Evolutionary conservation across 2,797 vertebrate species (phyloP), one percentile per base, ranked within the genome.

Genomic region (Argya squamiceps): DNA sequence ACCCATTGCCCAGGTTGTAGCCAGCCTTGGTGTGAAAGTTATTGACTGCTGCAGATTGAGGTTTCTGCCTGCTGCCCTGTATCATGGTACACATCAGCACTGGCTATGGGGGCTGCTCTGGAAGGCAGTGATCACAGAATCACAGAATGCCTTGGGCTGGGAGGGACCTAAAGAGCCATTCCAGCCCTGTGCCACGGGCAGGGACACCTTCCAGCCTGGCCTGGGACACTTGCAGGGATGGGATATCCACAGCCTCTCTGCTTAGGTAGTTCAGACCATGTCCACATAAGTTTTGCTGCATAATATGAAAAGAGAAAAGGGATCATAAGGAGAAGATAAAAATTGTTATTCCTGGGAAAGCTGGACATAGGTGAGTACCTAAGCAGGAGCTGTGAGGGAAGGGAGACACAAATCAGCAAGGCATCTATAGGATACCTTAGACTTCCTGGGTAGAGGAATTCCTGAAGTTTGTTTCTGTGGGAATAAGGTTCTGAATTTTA

Each of bases 201-300:
- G 56, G 20, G 29, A 14, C 30, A 34, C 29, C 18, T 77, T 41
- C 34, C 50, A 65, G 2, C 44, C 46, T 84, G 59, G 39, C 65
- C 52, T 52, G 18, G 3, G 21, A 12, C 20, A 30, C 10, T 15
- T 34, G 21, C 10, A 36, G 46, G 34, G 39, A 7, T 64, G 58
- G 34, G 10, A 19, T 36, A 20, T 19, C 22, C 26, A 34, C 58
- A 22, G 24, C 37, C 18, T 49, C 49, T 62, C 37, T 64, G n/a
- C 10, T 22, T 3, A 3, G 39, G 46, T 37, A 12, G 3, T 32
- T 89, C 44, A 75, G 16, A 58, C 19, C 6, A 14, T 4, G 0
- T 32, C 4, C 3, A 26, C 67, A 0, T 41, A 10, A 23, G 5
- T 79, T 73, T 58, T 84, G 21, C 22, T 19, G 7, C 7, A 0